Percentiles rank a stretch among this genome's conserved stretches.
Evolutionary conservation across 2,888 invertebrate species (phyloP).

Genomic region (Spilarctia lutea): DNA sequence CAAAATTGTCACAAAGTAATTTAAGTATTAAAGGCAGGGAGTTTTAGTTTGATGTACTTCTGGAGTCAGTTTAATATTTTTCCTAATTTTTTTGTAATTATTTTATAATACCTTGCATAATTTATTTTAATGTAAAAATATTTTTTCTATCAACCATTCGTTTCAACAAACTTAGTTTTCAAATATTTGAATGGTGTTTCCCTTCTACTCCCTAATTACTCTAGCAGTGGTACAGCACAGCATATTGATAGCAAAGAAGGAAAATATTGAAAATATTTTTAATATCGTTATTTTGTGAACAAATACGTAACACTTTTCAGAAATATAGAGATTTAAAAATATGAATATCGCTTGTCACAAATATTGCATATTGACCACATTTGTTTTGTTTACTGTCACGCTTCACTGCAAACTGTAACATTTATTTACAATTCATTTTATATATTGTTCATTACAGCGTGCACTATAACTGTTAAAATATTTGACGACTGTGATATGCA

Average conservation of each 20-base stretch:
- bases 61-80: too few species aligned
- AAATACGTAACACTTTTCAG: not conserved
- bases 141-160: too few species aligned
- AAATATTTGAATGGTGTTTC: too few species aligned
- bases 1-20: too few species aligned
- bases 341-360: not conserved
- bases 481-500: not conserved
- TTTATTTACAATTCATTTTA: not conserved
- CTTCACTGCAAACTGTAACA: not conserved
- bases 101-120: too few species aligned
- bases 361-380: not conserved
- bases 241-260: not conserved
- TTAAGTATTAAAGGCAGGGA: too few species aligned
- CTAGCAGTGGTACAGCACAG: not conserved
- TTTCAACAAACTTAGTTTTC: too few species aligned
- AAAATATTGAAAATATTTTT: not conserved
- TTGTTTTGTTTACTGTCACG: not conserved
- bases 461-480: not conserved
- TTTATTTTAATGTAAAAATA: too few species aligned
- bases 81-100: too few species aligned
- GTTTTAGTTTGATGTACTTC: too few species aligned
- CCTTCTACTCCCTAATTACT: too few species aligned
- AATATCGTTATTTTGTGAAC: not conserved
- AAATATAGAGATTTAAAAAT: not conserved
- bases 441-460: not conserved